phyloP scores from a whole-genome alignment of 2,113 vertebrate species.

The Spermophilus dauricus region DNA sequence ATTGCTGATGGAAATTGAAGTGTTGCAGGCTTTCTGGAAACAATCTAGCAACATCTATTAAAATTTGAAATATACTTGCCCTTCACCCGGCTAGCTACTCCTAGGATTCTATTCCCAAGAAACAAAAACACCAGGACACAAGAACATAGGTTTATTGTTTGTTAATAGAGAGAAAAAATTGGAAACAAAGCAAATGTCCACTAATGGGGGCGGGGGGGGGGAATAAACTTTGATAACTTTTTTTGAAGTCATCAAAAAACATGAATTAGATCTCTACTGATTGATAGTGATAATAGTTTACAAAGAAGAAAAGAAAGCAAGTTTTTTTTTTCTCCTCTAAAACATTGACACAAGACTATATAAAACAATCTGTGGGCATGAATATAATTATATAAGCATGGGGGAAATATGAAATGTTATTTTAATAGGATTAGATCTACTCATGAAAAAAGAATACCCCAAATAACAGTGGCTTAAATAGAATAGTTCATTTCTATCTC shows the following conservation, averaged over 20 bases:
- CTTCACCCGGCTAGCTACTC: neutral
- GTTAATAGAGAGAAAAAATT: neutral
- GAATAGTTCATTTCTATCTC: neutral
- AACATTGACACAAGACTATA: neutral
- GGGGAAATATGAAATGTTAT: neutral
- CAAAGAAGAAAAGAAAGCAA: neutral
- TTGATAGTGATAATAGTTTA: neutral
- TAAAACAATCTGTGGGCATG: neutral
- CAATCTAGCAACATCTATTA: neutral
- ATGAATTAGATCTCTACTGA: neutral
- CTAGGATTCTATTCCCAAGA: neutral
- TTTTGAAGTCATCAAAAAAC: neutral
- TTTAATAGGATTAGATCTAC: conserved; percentile 5
- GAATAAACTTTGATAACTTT: neutral
- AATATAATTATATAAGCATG: neutral
- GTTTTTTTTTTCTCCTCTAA: neutral
- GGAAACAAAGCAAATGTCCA: neutral
- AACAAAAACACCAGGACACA: neutral
- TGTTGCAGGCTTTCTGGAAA: conserved; percentile 53
- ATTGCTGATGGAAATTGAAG: neutral
- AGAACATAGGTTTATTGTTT: neutral
- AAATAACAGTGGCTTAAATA: neutral
- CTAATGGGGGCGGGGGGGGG: neutral
- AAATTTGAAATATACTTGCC: neutral
- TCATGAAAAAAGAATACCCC: neutral